These are phyloP conservation scores for Orchesella flavescens DNA, from an alignment of 2,888 invertebrate species.

Conservation along the genomic window DNA sequence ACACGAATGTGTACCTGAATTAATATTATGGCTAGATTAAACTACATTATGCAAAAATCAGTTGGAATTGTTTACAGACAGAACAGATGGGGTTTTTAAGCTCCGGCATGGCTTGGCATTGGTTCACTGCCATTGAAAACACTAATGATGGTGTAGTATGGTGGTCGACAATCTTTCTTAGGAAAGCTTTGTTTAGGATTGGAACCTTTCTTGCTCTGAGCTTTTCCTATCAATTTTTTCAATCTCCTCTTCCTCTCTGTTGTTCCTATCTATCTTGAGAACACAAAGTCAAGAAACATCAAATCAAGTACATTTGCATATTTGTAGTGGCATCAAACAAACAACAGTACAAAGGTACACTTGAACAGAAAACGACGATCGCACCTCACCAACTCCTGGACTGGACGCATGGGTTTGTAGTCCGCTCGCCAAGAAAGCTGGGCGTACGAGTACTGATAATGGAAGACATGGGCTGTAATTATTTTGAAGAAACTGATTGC, in stretches of 20 bases:
- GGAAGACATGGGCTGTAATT: slow-evolving; percentile 8
- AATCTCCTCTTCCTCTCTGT: slow-evolving; percentile 4
- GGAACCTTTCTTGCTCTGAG: background rate
- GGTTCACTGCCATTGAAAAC: no score
- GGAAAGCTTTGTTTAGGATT: no score
- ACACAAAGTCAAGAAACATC: background rate
- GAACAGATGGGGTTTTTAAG: no score
- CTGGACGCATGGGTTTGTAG: background rate
- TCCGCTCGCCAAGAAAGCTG: slow-evolving; percentile 4
- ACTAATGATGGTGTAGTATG: no score
- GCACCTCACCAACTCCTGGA: background rate
- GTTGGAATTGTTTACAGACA: no score
- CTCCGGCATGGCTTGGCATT: no score
- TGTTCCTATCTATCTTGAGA: background rate
- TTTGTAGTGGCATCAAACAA: background rate
- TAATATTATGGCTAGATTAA: no score
- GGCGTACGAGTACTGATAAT: slow-evolving; percentile 1
- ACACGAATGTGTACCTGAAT: no score
- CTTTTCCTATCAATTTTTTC: slow-evolving; percentile 4
- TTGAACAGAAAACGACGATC: background rate
- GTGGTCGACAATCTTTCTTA: no score
- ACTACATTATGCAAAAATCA: no score
- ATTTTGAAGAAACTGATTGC: slow-evolving; percentile 26
- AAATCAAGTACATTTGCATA: background rate
- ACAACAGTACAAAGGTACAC: background rate